Evolutionary conservation across 2,113 vertebrate species (phyloP).

Genomic region (Melanocharis versteri): DNA sequence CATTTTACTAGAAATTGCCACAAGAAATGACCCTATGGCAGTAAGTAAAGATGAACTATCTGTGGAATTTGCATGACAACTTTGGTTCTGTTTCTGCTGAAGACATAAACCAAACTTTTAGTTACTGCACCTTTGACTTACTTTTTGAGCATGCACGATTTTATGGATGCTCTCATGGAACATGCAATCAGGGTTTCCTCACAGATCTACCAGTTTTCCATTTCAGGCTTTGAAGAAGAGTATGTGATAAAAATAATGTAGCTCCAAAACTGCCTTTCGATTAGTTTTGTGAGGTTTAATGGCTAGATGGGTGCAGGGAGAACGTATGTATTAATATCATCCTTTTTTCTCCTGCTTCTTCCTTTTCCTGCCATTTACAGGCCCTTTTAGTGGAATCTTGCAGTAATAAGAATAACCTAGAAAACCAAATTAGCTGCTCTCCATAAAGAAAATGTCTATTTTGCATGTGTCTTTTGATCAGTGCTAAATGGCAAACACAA

Average conservation of each 20-base stretch:
- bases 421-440: not conserved
- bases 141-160: not conserved
- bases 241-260: not conserved
- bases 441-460: not conserved
- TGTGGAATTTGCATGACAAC: not conserved
- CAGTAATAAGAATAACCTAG: not conserved
- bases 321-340: not conserved
- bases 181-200: not conserved
- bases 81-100: not conserved
- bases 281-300: not conserved
- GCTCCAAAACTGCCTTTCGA: not conserved
- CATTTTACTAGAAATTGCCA: constrained; percentile 84
- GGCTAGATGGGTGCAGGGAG: rapidly evolving
- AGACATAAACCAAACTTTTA: not conserved
- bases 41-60: constrained; percentile 68
- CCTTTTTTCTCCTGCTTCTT: not conserved
- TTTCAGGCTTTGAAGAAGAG: not conserved
- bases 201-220: not conserved
- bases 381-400: not conserved
- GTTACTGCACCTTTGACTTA: not conserved
- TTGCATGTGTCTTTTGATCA: not conserved
- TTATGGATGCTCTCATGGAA: not conserved
- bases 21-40: constrained; percentile 74
- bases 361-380: not conserved
- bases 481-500: not conserved